These are phyloP conservation scores for Corvus hawaiiensis DNA, from an alignment of 2,113 vertebrate species.

Conservation along the genomic window DNA sequence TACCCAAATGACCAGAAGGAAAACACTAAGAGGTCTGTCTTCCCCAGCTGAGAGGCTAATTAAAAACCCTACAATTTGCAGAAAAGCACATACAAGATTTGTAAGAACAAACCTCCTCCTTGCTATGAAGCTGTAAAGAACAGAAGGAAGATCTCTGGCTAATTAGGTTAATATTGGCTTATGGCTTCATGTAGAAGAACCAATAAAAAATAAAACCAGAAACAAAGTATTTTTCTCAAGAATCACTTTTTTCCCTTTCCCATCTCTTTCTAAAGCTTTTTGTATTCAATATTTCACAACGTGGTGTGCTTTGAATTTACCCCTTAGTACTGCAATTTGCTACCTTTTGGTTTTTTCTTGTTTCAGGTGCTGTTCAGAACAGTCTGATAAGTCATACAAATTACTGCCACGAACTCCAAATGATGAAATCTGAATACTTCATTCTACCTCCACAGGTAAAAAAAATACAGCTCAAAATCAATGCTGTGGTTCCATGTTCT, in stretches of 20 bases:
- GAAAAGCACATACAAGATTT: not conserved
- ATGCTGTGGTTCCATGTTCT: not conserved
- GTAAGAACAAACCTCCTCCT: not conserved
- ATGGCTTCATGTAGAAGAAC: not conserved
- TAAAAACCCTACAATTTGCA: not conserved
- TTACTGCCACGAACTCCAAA: slow-evolving; percentile 40
- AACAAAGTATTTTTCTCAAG: not conserved
- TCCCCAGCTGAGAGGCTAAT: slow-evolving; percentile 23
- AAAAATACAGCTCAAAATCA: not conserved
- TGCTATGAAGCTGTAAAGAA: not conserved
- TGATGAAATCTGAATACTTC: slow-evolving; percentile 32
- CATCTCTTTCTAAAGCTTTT: not conserved
- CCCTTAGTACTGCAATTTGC: slow-evolving; percentile 46
- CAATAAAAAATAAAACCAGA: not conserved
- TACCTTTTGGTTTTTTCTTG: slow-evolving; percentile 47
- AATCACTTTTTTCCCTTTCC: not conserved
- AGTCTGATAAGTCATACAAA: slow-evolving; percentile 48
- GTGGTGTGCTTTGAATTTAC: slow-evolving; percentile 30
- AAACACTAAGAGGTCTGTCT: not conserved
- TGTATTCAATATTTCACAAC: slow-evolving; percentile 8
- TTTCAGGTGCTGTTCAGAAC: slow-evolving; percentile 57
- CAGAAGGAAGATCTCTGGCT: not conserved
- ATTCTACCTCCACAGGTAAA: slow-evolving; percentile 9
- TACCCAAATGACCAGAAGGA: slow-evolving; percentile 22
- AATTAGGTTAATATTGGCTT: slow-evolving; percentile 30